These are phyloP conservation scores for Ctenoplectra terminalis DNA, from an alignment of 1,140 invertebrate genomes.

Conservation along the genomic window DNA sequence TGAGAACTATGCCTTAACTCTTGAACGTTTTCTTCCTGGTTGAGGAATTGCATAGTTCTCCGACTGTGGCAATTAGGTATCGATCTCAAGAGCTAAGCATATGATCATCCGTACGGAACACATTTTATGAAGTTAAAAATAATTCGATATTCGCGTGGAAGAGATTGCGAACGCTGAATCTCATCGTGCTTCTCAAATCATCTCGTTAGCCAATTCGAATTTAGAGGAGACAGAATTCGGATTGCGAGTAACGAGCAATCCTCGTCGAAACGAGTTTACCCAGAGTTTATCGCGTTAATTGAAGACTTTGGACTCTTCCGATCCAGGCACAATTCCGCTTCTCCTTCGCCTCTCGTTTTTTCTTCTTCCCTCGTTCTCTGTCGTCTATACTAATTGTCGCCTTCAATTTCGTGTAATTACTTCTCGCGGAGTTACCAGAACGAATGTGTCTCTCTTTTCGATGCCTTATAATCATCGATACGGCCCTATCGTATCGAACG, in stretches of 20 bases:
- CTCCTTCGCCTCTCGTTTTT: not conserved
- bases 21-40: not conserved
- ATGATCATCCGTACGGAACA: too few species aligned
- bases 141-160: not conserved
- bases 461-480: conserved; percentile 31
- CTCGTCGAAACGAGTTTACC: conserved; percentile 34
- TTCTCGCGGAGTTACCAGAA: conserved; percentile 57
- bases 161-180: not conserved
- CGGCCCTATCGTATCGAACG: not conserved
- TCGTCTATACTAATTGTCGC: conserved; percentile 60
- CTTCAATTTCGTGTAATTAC: conserved; percentile 72
- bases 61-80: not conserved
- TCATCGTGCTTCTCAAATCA: not conserved
- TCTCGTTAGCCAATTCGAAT: conserved; percentile 3
- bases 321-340: conserved; percentile 5
- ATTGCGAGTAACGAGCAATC: conserved; percentile 27
- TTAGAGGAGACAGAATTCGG: not conserved
- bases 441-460: conserved; percentile 16
- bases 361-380: not conserved
- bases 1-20: not conserved
- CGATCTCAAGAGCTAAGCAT: not conserved
- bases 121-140: not conserved
- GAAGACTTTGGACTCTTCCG: conserved; percentile 58
- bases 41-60: not conserved
- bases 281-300: conserved; percentile 54